These are phyloP conservation scores for Caenorhabditis remanei DNA, from an alignment of 1,140 invertebrate genomes.

Conservation along the genomic window DNA sequence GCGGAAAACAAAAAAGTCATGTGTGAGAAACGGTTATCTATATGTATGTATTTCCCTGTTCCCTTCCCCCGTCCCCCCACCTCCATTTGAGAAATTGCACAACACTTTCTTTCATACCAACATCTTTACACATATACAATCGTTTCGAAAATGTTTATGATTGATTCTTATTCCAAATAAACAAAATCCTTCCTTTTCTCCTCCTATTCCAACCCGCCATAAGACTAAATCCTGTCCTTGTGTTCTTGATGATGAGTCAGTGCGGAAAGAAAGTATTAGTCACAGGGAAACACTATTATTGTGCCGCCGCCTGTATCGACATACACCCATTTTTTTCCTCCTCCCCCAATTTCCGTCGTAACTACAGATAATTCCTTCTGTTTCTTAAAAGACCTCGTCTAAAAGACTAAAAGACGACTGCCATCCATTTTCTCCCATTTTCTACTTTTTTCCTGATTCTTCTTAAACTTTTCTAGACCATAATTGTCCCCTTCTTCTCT, in stretches of 20 bases:
- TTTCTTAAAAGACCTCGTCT: not conserved
- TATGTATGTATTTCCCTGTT: not conserved
- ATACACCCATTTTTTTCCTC: not conserved
- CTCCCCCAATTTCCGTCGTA: not conserved
- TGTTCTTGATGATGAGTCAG: slow-evolving; percentile 27
- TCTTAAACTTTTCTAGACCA: not conserved
- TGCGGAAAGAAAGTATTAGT: slow-evolving; percentile 46
- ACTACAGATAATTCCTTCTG: slow-evolving; percentile 25
- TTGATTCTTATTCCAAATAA: slow-evolving; percentile 39
- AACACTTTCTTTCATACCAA: not conserved
- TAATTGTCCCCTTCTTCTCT: slow-evolving; percentile 13
- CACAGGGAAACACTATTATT: slow-evolving; percentile 49
- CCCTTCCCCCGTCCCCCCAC: not conserved
- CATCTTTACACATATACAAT: slow-evolving; percentile 16
- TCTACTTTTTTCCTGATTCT: not conserved
- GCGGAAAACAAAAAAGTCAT: slow-evolving; percentile 1
- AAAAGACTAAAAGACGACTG: not conserved
- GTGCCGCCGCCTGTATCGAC: slow-evolving; percentile 14
- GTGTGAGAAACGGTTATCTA: slow-evolving; percentile 18
- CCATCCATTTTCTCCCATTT: not conserved
- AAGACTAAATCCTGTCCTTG: slow-evolving; percentile 30
- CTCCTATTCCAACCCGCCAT: not conserved
- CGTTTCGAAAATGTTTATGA: slow-evolving; percentile 52
- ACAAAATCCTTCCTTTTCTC: slow-evolving; percentile 32
- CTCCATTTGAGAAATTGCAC: not conserved